These are phyloP conservation scores for Scolopax rusticola DNA, from an alignment of 2,797 vertebrate species.

Conservation along the genomic window DNA sequence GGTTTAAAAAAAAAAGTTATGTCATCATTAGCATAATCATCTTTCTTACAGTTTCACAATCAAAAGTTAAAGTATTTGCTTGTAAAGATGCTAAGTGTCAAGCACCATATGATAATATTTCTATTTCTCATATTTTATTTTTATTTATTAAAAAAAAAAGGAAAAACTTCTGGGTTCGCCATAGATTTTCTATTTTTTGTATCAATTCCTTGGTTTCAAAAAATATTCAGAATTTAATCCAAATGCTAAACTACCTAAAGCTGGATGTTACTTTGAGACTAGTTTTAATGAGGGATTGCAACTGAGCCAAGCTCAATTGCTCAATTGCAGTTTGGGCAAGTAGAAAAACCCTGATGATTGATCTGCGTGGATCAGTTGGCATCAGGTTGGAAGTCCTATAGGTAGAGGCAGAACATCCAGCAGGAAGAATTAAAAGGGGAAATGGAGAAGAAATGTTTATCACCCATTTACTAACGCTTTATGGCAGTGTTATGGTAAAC, in stretches of 20 bases:
- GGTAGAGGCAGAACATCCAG: constrained; percentile 72
- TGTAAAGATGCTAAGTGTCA: constrained; percentile 46
- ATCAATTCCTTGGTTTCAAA: constrained; percentile 58
- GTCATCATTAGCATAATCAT: not conserved
- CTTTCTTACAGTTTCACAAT: not conserved
- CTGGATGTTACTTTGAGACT: constrained; percentile 74
- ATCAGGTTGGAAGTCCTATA: constrained; percentile 64
- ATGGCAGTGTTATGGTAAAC: constrained; percentile 78
- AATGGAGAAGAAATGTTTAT: constrained; percentile 79
- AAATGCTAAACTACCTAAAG: constrained; percentile 67
- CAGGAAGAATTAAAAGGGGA: constrained; percentile 75
- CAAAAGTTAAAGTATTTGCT: not conserved
- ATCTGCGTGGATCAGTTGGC: constrained; percentile 72
- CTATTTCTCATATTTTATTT: constrained; percentile 58
- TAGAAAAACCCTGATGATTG: constrained; percentile 72
- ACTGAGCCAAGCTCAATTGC: constrained; percentile 71
- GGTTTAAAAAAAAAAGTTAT: not conserved
- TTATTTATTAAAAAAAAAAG: not conserved
- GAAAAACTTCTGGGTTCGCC: not conserved
- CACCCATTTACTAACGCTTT: constrained; percentile 77
- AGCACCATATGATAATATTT: constrained; percentile 52
- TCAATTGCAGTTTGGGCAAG: constrained; percentile 72
- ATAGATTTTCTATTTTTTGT: constrained; percentile 45
- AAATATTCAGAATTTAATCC: constrained; percentile 68
- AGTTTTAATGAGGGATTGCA: constrained; percentile 78